Evolutionary conservation across 2,888 invertebrate species (phyloP).

Genomic region (Atrina japonica): DNA sequence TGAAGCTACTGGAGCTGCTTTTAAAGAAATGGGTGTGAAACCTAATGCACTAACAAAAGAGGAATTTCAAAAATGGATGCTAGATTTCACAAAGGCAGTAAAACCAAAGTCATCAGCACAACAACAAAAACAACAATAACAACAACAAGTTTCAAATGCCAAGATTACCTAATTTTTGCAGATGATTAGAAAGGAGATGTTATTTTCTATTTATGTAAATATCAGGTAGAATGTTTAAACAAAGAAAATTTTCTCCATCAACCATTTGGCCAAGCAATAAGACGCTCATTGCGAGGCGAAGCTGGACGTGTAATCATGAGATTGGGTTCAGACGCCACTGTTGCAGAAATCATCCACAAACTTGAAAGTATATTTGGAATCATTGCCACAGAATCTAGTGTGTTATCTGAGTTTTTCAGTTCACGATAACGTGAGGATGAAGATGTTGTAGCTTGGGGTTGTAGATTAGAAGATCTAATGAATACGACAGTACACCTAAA

Average conservation of each 20-base stretch:
- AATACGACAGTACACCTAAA: constrained; percentile 13
- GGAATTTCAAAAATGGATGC: constrained; percentile 11
- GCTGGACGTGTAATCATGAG: constrained; percentile 18
- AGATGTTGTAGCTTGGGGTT: constrained; percentile 21
- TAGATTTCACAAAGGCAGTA: not conserved
- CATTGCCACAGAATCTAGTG: constrained; percentile 1
- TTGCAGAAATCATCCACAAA: constrained; percentile 8
- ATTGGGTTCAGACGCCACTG: constrained; percentile 14
- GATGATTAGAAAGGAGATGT: not conserved
- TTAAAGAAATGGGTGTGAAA: constrained; percentile 10
- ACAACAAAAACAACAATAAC: no score
- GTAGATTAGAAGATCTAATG: constrained; percentile 16
- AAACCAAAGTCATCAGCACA: no score
- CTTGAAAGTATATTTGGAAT: constrained; percentile 18
- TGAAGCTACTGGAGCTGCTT: not conserved
- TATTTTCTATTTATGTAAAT: constrained; percentile 5
- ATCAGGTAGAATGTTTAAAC: constrained; percentile 21
- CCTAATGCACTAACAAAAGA: not conserved
- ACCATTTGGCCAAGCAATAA: constrained; percentile 10
- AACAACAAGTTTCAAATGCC: no score
- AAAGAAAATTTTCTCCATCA: constrained; percentile 6
- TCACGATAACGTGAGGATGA: constrained; percentile 8
- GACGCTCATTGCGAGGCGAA: constrained; percentile 21
- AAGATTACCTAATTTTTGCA: no score
- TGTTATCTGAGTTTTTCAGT: constrained; percentile 10